Evolutionary conservation across 2,113 vertebrate species (phyloP).

Genomic region (Grantiella picta): DNA sequence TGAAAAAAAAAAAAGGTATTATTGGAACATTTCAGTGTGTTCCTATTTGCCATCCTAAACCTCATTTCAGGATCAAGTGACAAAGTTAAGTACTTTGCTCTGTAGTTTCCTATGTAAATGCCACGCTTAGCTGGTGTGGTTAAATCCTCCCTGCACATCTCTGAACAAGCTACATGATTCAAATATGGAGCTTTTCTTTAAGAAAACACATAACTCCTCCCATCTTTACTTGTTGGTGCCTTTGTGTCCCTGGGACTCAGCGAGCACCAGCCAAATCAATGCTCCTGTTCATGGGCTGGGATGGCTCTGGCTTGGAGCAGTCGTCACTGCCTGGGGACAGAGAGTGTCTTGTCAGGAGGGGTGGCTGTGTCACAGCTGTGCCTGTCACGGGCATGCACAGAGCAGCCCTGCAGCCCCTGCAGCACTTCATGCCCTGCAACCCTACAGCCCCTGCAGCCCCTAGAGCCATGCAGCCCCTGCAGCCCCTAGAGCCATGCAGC

Average conservation of each 20-base stretch:
- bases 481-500: background rate
- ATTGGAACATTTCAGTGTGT: background rate
- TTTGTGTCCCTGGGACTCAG: accelerated
- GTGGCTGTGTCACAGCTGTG: background rate
- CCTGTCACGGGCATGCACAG: background rate
- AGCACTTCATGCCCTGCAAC: background rate
- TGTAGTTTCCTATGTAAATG: background rate
- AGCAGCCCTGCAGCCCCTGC: background rate
- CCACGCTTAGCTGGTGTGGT: background rate
- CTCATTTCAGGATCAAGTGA: background rate
- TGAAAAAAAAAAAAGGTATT: background rate
- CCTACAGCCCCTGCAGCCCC: too few relatives aligned
- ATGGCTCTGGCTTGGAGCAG: accelerated
- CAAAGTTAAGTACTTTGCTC: background rate
- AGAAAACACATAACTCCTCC: background rate
- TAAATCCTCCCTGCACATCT: background rate
- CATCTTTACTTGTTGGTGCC: accelerated
- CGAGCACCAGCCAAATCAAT: accelerated
- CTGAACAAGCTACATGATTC: background rate
- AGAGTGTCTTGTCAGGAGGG: background rate
- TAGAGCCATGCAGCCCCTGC: too few relatives aligned
- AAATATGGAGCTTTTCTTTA: background rate
- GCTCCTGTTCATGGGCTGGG: background rate
- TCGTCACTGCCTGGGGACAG: background rate
- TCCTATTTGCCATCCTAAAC: background rate